Evolutionary conservation across 2,888 invertebrate species (phyloP), one percentile per base, ranked within the genome.

Genomic region (Raillietiella orientalis): DNA sequence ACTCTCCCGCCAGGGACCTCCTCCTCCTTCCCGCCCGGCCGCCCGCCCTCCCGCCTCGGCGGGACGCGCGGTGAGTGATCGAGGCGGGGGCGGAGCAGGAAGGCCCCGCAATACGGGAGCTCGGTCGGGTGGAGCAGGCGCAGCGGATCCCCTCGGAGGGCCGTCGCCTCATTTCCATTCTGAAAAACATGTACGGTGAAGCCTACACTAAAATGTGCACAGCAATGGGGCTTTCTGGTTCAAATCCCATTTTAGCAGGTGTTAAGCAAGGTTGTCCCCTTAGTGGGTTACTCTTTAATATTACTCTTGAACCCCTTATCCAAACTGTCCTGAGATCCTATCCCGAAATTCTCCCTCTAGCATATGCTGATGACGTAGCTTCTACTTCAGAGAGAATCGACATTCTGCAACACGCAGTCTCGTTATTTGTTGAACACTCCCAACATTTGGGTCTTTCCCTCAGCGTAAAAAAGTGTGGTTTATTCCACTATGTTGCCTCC

Each of bases 221-320:
- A 3, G 10, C 21, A 3, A 13, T 17, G 2, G 29, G 29, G 1
- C n/a, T 16, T 1, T 32, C 33, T 2, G 20, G 23, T 3, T 22
- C 21, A 2, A 32, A 36, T n/a, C 22, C 17, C 4, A 29, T 33
- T 16, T 12, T 16, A 2, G 11, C 28, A 2, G 36, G 37, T 6
- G 33, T 36, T 1, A 27, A 24, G 9, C 37, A 36, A 31, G 37
- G 34, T 8, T 25, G 29, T 25, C 36, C 36, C 2, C 27, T 37
- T 3, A 29, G 29, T 14, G 34, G 34, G 2, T 28, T 34, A 19
- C 15, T 37, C 4, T 37, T 37, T 29, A 35, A 35, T 29, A 11
- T 37, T 4, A 28, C 28, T 6, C 17, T 36, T 3, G 35, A 37
- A 20, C 31, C 32, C 2, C n/a, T 36, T 8, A 11, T 37, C 0